These are phyloP conservation scores for Sander vitreus DNA, from an alignment of 2,113 vertebrate species.

Conservation along the genomic window DNA sequence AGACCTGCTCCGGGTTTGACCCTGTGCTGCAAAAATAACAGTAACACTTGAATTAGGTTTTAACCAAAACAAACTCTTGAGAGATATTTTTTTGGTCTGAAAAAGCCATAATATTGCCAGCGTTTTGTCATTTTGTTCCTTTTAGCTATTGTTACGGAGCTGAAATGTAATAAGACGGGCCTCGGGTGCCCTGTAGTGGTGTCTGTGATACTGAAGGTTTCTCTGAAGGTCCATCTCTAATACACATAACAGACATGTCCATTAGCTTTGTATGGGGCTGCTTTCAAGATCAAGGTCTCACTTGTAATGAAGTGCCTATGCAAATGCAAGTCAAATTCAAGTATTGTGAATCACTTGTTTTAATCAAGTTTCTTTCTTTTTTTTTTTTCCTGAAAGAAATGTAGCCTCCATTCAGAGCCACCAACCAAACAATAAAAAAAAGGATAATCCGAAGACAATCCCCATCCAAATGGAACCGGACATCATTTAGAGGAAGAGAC, in stretches of 20 bases:
- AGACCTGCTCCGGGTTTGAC: conserved; percentile 64
- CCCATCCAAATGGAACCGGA: conserved; percentile 78
- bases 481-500: conserved; percentile 79
- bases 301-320: conserved; percentile 80
- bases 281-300: conserved; percentile 83
- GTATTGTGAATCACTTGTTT: conserved; percentile 77
- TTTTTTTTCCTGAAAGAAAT: conserved; percentile 66
- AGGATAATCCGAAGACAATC: conserved; percentile 81
- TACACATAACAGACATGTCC: conserved; percentile 73
- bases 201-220: conserved; percentile 65
- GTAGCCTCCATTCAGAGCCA: conserved; percentile 69
- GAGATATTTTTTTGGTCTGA: conserved; percentile 16
- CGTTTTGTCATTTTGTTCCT: conserved; percentile 46
- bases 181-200: conserved; percentile 41
- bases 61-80: conserved; percentile 58
- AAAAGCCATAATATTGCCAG: conserved; percentile 27
- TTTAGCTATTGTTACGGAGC: conserved; percentile 29
- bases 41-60: conserved; percentile 43
- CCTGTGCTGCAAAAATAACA: conserved; percentile 39
- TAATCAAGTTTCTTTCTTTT: conserved; percentile 76
- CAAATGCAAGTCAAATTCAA: conserved; percentile 77
- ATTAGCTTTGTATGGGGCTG: conserved; percentile 75
- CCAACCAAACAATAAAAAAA: conserved; percentile 69
- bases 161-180: conserved; percentile 65
- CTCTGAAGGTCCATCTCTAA: conserved; percentile 62